Conservation (phyloP, 2,888 invertebrate genomes). For the Plemyria rubiginata region DNA sequence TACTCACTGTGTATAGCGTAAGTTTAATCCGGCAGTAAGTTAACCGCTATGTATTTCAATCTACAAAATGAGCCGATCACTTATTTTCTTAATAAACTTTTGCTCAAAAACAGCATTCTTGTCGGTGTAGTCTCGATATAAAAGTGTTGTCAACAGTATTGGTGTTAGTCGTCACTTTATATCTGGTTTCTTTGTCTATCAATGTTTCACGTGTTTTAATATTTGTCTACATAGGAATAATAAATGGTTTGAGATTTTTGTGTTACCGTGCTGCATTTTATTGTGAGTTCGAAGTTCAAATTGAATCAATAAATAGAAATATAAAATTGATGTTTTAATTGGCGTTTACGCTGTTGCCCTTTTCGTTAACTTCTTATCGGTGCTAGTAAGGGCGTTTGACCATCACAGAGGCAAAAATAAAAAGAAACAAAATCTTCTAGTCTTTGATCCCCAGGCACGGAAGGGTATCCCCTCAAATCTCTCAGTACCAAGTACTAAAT, state of each 20-base stretch:
- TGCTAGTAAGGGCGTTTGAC: too few relatives aligned
- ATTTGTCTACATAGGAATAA: conserved; percentile 65
- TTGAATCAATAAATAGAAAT: conserved; percentile 85
- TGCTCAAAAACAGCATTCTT: conserved; percentile 78
- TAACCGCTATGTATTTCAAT: conserved; percentile 76
- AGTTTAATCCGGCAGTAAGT: conserved; percentile 75
- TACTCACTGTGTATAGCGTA: conserved; percentile 81
- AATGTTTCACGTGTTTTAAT: conserved; percentile 77
- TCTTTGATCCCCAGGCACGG: too few relatives aligned
- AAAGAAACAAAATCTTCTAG: too few relatives aligned
- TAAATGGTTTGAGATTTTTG: conserved; percentile 79
- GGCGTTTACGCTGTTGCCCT: conserved; percentile 45
- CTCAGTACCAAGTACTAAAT: too few relatives aligned
- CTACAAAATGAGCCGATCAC: conserved; percentile 72
- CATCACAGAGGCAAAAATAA: neutral
- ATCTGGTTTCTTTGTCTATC: conserved; percentile 70
- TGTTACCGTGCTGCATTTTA: conserved; percentile 84
- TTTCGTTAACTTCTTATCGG: conserved; percentile 1
- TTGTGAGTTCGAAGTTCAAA: conserved; percentile 85
- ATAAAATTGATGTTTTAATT: conserved; percentile 76
- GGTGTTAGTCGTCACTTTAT: conserved; percentile 67
- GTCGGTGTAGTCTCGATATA: conserved; percentile 65
- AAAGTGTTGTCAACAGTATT: conserved; percentile 59
- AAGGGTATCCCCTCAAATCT: too few relatives aligned
- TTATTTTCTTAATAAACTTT: conserved; percentile 81